These are phyloP conservation scores for Drosophila putrida DNA, from an alignment of 2,888 invertebrate species.

Conservation along the genomic window DNA sequence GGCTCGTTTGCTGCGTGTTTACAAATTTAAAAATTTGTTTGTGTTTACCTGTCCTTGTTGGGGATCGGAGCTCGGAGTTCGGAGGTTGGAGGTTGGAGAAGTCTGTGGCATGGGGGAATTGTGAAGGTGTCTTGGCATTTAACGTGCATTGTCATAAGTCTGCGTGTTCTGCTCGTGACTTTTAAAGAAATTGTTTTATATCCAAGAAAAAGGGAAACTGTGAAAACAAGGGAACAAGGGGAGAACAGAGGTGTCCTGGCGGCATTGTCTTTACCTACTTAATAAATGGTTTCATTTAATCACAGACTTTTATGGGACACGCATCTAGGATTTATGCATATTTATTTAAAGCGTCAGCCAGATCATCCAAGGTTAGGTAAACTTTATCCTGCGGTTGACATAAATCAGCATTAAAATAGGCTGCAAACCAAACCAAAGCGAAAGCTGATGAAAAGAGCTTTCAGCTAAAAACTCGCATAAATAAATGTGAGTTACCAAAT, in stretches of 20 bases:
- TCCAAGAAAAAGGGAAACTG: background rate
- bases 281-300: slow-evolving; percentile 81
- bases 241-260: slow-evolving; percentile 54
- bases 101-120: background rate
- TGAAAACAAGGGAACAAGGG: background rate
- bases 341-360: slow-evolving; percentile 49
- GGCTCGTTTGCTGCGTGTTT: slow-evolving; percentile 68
- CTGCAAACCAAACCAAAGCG: background rate
- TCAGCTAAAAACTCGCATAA: slow-evolving; percentile 4
- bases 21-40: slow-evolving; percentile 82
- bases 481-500: slow-evolving; percentile 11
- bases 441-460: slow-evolving; percentile 44
- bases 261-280: slow-evolving; percentile 75
- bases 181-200: slow-evolving; percentile 77
- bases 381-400: slow-evolving; percentile 75
- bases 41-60: slow-evolving; percentile 61
- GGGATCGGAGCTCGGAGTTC: slow-evolving; percentile 6
- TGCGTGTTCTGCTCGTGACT: slow-evolving; percentile 52
- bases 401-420: slow-evolving; percentile 70
- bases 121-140: slow-evolving; percentile 41
- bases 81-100: background rate
- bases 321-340: slow-evolving; percentile 62
- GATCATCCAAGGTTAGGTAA: slow-evolving; percentile 60
- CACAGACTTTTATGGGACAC: slow-evolving; percentile 70
- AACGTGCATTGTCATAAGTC: slow-evolving; percentile 64